These are phyloP conservation scores for Ranitomeya imitator DNA, from an alignment of 2,113 vertebrate species.

Conservation along the genomic window DNA sequence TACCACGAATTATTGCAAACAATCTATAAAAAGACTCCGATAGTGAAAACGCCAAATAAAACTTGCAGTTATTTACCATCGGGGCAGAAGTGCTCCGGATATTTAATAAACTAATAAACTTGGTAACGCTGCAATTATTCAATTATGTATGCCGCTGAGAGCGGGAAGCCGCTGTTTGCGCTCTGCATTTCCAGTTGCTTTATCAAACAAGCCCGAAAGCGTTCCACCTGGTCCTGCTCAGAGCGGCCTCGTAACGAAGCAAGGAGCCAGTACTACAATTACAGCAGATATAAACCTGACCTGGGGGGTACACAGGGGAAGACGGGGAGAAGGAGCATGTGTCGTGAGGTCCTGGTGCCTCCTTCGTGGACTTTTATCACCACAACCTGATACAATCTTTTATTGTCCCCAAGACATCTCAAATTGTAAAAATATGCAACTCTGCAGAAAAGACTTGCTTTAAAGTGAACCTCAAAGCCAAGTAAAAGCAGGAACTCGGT, in stretches of 20 bases:
- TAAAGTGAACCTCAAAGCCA: no score
- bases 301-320: not conserved
- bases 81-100: not conserved
- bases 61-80: not conserved
- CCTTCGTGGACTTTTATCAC: not conserved
- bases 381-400: no score
- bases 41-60: not conserved
- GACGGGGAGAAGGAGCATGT: not conserved
- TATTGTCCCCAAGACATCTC: no score
- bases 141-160: not conserved
- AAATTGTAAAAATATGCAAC: no score
- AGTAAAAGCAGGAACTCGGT: no score
- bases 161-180: not conserved
- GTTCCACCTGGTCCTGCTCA: not conserved
- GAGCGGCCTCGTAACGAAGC: not conserved
- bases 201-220: not conserved
- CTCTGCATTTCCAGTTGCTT: not conserved
- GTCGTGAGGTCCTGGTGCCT: not conserved
- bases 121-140: not conserved
- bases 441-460: no score
- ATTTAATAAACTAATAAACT: constrained; percentile 3
- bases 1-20: not conserved
- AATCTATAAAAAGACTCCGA: not conserved
- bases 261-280: not conserved
- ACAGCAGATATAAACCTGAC: not conserved